A percentile compares a stretch with the other conserved stretches of the same genome.
Conservation (phyloP, 2,113 vertebrate genomes). For the Henicopernis longicauda region DNA sequence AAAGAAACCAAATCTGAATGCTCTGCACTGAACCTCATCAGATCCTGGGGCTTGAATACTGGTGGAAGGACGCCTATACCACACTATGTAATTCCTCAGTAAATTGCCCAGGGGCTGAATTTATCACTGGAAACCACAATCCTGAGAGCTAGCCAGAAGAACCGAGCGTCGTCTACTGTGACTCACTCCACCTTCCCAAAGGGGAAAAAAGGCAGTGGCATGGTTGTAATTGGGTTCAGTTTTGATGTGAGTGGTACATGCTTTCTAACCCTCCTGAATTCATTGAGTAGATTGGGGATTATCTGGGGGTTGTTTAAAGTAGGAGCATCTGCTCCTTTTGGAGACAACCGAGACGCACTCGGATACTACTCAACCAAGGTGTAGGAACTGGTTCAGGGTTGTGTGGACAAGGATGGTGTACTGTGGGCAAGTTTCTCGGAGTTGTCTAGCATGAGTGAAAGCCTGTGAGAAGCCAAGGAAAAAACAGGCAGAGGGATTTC, state of each 20-base stretch:
- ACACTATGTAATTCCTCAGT: not conserved
- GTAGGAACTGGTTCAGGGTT: not conserved
- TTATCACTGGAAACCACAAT: not conserved
- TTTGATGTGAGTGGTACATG: not conserved
- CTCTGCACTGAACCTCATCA: slow-evolving; percentile 40
- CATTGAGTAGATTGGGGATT: not conserved
- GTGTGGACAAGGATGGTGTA: not conserved
- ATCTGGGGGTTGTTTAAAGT: not conserved
- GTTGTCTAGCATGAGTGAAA: not conserved
- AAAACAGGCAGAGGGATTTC: not conserved
- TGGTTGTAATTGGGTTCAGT: not conserved
- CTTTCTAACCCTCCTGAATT: not conserved
- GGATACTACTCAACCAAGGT: not conserved
- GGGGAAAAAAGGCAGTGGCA: not conserved
- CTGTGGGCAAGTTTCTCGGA: not conserved
- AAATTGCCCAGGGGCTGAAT: slow-evolving; percentile 24
- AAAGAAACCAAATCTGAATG: slow-evolving; percentile 43
- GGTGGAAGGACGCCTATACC: not conserved
- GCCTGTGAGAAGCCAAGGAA: not conserved
- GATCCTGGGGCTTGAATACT: slow-evolving; percentile 16
- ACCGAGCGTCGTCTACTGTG: not conserved
- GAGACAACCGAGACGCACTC: not conserved
- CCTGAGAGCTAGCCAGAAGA: not conserved
- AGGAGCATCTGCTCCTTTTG: not conserved
- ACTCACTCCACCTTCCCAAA: not conserved